Base-by-base conservation (phyloP, 1,140 invertebrate genomes). In the Thaumetopoea pityocampa region DNA sequence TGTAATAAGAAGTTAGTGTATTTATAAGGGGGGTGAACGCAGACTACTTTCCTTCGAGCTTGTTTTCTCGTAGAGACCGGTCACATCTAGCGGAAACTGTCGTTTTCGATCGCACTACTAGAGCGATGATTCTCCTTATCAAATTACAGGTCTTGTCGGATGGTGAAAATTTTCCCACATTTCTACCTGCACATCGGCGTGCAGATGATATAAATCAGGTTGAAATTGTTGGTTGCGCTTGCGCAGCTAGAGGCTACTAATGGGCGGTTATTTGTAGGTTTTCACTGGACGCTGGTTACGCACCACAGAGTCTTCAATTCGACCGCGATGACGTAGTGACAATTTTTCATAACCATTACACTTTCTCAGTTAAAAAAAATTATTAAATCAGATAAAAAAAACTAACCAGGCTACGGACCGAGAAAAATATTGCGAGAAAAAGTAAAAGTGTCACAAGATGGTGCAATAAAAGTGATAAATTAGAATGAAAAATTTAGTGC, bases 161-260 rank as follows among this genome's bases (percentile, higher is more conserved):
- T 61, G 72, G 71, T 77, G 78, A 78, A 79, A 78, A 74, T 74
- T 62, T 81, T 76, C 69, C 67, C 72, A 74, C 73, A 78, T 82
- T 82, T 82, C 78, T 79, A 58, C 53, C 43, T 36, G 55, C 45
- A 40, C 36, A 54, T 59, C 58, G 57, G 18, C 32, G 29, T 48
- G 28, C 44, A 56, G 73, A 83, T 83, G 56, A 77, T 83, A 83
- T 73, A 74, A 68, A 83, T 83, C 76, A 72, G 74, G 60, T 60
- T 62, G 64, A 77, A 81, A 82, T 82, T 79, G 65, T 64, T 53
- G 56, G 68, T 64, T 65, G 62, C 44, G 46, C 33, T 15, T 20
- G 48, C 50, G 48, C 44, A 58, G 71, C 69, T 63, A 59, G 51
- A 57, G 72, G 79, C 76, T 24, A 35, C 43, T 83, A 83, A 83